Percentiles rank a stretch among this genome's conserved stretches.
Conservation (phyloP, 2,797 vertebrate species). For the Holocentrus rufus region DNA sequence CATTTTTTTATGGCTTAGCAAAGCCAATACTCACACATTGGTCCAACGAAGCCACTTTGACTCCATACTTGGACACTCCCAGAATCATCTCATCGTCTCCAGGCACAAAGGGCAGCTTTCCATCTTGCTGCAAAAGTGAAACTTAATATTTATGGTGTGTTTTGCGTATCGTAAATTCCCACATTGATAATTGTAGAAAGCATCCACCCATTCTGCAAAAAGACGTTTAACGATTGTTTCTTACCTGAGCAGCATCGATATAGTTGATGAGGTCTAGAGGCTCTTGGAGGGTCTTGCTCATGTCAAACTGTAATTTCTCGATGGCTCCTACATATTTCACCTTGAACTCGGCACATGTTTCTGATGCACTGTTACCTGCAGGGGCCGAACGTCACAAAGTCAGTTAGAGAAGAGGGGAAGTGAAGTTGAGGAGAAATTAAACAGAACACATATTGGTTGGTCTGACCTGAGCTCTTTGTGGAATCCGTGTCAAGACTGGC, state of each 20-base stretch:
- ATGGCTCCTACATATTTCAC: conserved; percentile 96
- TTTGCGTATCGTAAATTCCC: background rate
- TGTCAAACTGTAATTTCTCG: conserved; percentile 88
- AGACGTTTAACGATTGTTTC: background rate
- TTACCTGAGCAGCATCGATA: conserved; percentile 95
- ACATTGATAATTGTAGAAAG: background rate
- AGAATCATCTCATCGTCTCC: conserved; percentile 94
- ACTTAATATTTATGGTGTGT: conserved; percentile 3
- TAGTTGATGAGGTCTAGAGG: conserved; percentile 96
- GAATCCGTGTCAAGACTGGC: conserved; percentile 98
- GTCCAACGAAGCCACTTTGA: conserved; percentile 94
- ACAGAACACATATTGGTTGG: background rate
- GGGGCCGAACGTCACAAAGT: conserved; percentile 2
- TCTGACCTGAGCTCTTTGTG: conserved; percentile 93
- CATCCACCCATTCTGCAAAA: background rate
- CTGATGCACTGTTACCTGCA: conserved; percentile 88
- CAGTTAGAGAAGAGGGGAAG: background rate
- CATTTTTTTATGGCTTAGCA: background rate
- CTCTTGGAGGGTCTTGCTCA: conserved; percentile 90
- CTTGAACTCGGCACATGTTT: conserved; percentile 92
- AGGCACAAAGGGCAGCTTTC: conserved; percentile 95
- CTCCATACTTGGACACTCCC: conserved; percentile 94
- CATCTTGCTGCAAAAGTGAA: conserved; percentile 89
- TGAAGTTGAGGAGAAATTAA: background rate
- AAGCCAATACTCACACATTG: conserved; percentile 90